Evolutionary conservation across 2,113 vertebrate genomes (phyloP).

Genomic region (Plecotus auritus): DNA sequence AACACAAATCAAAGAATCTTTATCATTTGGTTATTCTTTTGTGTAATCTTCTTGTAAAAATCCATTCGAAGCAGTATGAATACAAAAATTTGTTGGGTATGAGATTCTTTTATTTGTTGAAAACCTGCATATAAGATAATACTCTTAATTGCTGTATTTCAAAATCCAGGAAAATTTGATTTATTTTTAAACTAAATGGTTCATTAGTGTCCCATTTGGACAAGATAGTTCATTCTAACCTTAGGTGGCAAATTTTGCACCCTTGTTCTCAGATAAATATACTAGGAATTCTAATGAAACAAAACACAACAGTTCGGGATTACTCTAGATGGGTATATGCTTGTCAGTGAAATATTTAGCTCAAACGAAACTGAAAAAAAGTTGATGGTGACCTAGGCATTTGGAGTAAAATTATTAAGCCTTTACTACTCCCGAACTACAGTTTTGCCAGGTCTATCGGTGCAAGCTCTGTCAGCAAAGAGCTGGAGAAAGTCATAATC

Average conservation of each 20-base stretch:
- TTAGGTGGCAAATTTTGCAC: background rate
- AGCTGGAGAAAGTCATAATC: slow-evolving; percentile 17
- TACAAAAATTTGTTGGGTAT: background rate
- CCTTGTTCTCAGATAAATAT: background rate
- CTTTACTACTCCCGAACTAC: background rate
- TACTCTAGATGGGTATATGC: background rate
- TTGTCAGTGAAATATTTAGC: background rate
- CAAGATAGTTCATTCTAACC: background rate
- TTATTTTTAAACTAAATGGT: background rate
- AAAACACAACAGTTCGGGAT: background rate
- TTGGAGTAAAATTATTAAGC: background rate
- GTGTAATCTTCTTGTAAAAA: background rate
- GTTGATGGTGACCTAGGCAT: background rate
- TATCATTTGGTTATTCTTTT: background rate
- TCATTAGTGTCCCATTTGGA: background rate
- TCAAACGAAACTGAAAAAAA: background rate
- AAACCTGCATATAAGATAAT: background rate
- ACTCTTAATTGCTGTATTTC: background rate
- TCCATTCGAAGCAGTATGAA: background rate
- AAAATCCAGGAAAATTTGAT: background rate
- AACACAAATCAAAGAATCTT: background rate
- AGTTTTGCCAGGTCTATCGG: background rate
- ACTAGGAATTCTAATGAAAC: background rate
- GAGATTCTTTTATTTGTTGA: background rate
- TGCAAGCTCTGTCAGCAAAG: background rate